phyloP scores from a whole-genome alignment of 2,888 invertebrate genomes.

The Apomyelois bistriatella region DNA sequence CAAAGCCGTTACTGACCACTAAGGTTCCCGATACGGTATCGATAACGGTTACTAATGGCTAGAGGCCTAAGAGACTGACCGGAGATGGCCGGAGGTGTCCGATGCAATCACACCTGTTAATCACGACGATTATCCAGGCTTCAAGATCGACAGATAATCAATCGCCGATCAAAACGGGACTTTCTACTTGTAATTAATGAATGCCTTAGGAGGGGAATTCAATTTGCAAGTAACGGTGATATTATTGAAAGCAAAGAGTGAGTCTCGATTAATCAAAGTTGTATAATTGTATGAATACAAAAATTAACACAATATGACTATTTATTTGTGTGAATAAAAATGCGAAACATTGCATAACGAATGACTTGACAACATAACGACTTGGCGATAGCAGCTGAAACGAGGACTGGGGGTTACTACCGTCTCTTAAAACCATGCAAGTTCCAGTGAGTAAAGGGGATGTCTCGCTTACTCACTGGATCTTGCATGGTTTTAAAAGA shows the following conservation, averaged over 20 bases:
- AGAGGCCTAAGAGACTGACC: not conserved
- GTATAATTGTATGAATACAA: not conserved
- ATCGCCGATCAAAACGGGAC: constrained; percentile 1
- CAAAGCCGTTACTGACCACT: constrained; percentile 25
- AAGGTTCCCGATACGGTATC: constrained; percentile 32
- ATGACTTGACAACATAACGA: too few species aligned
- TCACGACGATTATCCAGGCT: not conserved
- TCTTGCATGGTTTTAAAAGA: too few species aligned
- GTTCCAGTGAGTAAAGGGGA: too few species aligned
- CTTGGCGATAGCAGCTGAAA: too few species aligned
- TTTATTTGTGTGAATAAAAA: too few species aligned
- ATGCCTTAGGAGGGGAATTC: not conserved
- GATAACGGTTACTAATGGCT: constrained; percentile 29
- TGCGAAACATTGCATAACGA: too few species aligned
- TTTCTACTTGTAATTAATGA: constrained; percentile 2
- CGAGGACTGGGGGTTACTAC: too few species aligned
- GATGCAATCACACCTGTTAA: constrained; percentile 1
- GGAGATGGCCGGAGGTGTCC: not conserved
- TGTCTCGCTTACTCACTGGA: too few species aligned
- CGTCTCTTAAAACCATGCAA: too few species aligned
- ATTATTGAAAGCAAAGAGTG: not conserved
- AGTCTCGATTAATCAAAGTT: too few species aligned
- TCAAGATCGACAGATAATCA: not conserved
- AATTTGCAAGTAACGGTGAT: constrained; percentile 3
- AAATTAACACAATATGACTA: too few species aligned